Percentiles rank a stretch among this genome's conserved stretches.
Evolutionary conservation across 1,140 invertebrate genomes (phyloP).

Genomic region (Frieseomelitta varia): DNA sequence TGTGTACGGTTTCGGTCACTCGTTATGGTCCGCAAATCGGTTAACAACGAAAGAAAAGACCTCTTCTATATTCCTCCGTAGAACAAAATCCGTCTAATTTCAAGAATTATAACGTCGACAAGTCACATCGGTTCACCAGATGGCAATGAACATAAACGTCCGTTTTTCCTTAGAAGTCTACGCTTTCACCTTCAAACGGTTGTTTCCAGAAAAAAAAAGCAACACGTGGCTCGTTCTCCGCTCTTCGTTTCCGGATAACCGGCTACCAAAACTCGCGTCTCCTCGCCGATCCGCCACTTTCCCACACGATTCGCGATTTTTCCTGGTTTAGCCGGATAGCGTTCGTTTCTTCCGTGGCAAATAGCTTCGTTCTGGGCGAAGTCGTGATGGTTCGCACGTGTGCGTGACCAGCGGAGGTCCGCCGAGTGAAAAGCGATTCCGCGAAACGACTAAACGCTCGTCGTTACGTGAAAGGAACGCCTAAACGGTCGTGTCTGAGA

Average conservation of each 20-base stretch:
- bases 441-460: slow-evolving; percentile 48
- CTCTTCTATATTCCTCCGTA: not conserved
- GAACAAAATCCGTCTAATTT: not conserved
- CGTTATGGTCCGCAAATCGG: no score
- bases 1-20: no score
- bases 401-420: slow-evolving; percentile 43
- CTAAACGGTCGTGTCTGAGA: slow-evolving; percentile 56
- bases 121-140: not conserved
- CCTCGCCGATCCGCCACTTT: not conserved
- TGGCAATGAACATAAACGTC: not conserved
- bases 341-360: not conserved
- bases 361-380: not conserved
- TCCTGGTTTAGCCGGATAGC: not conserved
- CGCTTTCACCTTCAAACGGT: slow-evolving; percentile 38
- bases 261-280: not conserved
- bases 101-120: not conserved
- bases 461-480: slow-evolving; percentile 50
- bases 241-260: not conserved
- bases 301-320: slow-evolving; percentile 1
- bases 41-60: not conserved
- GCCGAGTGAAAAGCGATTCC: slow-evolving; percentile 45
- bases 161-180: not conserved
- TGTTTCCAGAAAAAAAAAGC: not conserved
- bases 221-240: not conserved
- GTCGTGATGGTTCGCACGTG: slow-evolving; percentile 2